phyloP scores from a whole-genome alignment of 1,140 invertebrate species.

The Zaprionus ghesquierei region DNA sequence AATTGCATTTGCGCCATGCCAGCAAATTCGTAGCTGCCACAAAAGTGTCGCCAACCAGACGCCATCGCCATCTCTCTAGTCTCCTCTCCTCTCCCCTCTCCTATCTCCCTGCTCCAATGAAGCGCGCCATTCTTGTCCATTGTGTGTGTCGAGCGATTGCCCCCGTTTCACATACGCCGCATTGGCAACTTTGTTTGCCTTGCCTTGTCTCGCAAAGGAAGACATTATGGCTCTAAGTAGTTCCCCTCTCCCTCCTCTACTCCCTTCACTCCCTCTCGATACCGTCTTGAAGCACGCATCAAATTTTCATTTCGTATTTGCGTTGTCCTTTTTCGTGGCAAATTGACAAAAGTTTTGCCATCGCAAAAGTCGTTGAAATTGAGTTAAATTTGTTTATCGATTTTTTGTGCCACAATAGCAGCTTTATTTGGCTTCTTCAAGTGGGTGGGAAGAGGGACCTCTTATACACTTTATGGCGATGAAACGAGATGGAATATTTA shows the following conservation, averaged over 20 bases:
- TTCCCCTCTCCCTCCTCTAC: too few species aligned
- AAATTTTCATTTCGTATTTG: conserved; percentile 20
- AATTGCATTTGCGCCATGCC: conserved; percentile 48
- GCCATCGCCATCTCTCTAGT: conserved; percentile 22
- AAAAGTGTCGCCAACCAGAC: conserved; percentile 41
- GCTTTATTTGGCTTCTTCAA: not conserved
- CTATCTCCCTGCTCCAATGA: not conserved
- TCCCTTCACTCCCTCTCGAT: not conserved
- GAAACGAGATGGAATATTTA: not conserved
- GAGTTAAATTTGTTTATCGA: conserved; percentile 51
- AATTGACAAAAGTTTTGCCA: conserved; percentile 22
- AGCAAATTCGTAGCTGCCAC: not conserved
- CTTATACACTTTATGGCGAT: not conserved
- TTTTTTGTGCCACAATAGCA: conserved; percentile 42
- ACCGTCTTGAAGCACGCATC: conserved; percentile 30
- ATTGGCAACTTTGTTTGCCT: conserved; percentile 10
- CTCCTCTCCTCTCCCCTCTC: not conserved
- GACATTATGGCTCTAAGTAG: not conserved
- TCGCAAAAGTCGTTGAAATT: conserved; percentile 6
- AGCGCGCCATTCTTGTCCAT: conserved; percentile 1
- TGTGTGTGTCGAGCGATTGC: conserved; percentile 1
- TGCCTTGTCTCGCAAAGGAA: not conserved
- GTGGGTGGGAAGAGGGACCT: not conserved
- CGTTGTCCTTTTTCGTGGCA: conserved; percentile 1
- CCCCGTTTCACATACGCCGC: conserved; percentile 27